Base-by-base conservation (phyloP, 2,113 vertebrate genomes). In the Chionis minor region DNA sequence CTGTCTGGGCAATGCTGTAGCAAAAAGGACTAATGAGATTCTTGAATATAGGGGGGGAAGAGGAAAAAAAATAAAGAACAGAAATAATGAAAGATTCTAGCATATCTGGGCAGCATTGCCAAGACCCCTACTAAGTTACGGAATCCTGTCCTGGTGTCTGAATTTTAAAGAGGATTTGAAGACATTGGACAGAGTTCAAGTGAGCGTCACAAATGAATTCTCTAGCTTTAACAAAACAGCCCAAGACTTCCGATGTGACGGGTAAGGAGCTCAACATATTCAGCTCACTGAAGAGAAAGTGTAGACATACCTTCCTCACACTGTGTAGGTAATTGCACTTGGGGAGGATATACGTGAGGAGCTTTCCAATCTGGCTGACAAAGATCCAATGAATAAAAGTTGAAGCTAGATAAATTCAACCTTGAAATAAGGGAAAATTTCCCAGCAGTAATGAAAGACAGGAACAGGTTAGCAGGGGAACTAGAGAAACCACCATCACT, bases 1-100 rank as follows among this genome's bases (percentile, higher is more conserved):
- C 95, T 96, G 93, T 96, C 94, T 96, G 81, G 84, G 93, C 65
- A 81, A 95, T 87, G 93, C 86, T 86, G 59, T 14, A 79, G 87
- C 91, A 82, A 95, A 96, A 96, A 91, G 40, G 73, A 95, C 93
- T 95, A 95, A 96, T 91, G 61, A 94, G 86, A 87, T 91, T 72
- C 89, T 85, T 92, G 67, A 95, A 58, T 88, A 73, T 63, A 10
- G 55, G 7, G 17, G 8, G 58, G 26, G 24, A n/a, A n/a, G 35
- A 49, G 42, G 45, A 80, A 49, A 75, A 61, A 26, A 61, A 63
- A 38, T 38, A 63, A 75, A 30, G 4, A 30, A 56, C n/a, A 96
- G 52, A 94, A 91, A 81, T 79, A 96, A 95, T 59, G 51, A 96
- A 75, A 61, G 81, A 95, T 92, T 95, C 44, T 44, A 94, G 81